phyloP scores from a whole-genome alignment of 2,797 vertebrate species.

The Catostomus latipinnis region DNA sequence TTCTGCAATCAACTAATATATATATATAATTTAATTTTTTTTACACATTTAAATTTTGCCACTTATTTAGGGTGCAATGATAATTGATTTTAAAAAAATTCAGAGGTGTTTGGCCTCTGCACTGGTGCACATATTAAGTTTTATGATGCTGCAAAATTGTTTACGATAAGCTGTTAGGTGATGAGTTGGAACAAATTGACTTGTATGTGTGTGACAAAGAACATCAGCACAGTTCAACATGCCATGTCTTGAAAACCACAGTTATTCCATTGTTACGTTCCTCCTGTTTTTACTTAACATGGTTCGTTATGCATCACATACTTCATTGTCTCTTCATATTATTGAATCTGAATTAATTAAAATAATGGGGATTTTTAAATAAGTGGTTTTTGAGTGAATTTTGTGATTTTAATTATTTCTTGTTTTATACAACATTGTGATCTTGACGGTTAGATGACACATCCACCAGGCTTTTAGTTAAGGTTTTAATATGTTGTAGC shows the following conservation, averaged over 20 bases:
- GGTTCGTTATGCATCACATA: constrained; percentile 49
- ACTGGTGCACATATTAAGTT: constrained; percentile 3
- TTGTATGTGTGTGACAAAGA: background rate
- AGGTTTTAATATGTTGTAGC: background rate
- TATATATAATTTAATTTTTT: background rate
- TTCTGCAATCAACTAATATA: background rate
- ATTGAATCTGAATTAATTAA: constrained; percentile 69
- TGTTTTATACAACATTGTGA: background rate
- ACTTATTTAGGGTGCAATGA: constrained; percentile 11
- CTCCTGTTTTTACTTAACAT: constrained; percentile 44
- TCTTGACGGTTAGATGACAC: background rate
- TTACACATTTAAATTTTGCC: background rate
- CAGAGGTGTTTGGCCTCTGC: constrained; percentile 15
- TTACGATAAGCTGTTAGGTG: constrained; percentile 1
- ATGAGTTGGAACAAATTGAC: background rate
- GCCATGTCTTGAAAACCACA: background rate
- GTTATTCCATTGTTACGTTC: constrained; percentile 27
- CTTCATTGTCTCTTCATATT: constrained; percentile 68
- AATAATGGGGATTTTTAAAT: constrained; percentile 65
- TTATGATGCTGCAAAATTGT: constrained; percentile 3
- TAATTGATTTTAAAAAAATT: constrained; percentile 9
- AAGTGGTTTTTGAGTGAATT: constrained; percentile 45
- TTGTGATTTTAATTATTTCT: background rate
- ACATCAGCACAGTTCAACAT: background rate
- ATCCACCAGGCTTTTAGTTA: background rate